Percentiles rank a stretch among this genome's conserved stretches.
Conservation (phyloP, 1,140 invertebrate species). For the Orussus abietinus region DNA sequence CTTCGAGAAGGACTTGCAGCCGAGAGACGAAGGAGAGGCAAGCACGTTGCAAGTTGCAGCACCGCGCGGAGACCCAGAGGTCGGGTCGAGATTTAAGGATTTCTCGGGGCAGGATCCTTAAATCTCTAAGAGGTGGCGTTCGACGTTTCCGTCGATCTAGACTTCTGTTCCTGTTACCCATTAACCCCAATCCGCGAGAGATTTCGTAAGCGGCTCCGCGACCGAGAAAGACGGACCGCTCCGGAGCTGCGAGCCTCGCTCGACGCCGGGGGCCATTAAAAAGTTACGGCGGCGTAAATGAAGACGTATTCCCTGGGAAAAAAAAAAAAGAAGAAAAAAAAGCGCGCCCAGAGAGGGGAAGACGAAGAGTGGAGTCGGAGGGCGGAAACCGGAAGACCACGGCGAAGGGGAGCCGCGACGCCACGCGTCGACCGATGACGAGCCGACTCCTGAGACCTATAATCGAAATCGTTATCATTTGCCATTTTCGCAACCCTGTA, state of each 20-base stretch:
- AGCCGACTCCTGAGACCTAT: too few relatives aligned
- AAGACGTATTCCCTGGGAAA: constrained; percentile 26
- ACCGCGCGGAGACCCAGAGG: too few relatives aligned
- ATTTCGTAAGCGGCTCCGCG: constrained; percentile 15
- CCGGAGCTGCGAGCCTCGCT: constrained; percentile 11
- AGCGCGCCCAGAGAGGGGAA: constrained; percentile 2
- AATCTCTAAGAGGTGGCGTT: too few relatives aligned
- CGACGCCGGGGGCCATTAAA: constrained; percentile 30
- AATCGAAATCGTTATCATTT: too few relatives aligned
- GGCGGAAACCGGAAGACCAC: neutral
- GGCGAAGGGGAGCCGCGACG: neutral
- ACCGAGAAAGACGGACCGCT: constrained; percentile 9
- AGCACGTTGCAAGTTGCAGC: too few relatives aligned
- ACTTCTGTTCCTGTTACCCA: constrained; percentile 12
- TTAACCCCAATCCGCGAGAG: constrained; percentile 11
- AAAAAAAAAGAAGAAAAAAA: neutral
- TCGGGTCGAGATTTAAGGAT: too few relatives aligned
- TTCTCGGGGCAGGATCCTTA: too few relatives aligned
- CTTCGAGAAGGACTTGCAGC: neutral
- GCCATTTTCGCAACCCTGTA: too few relatives aligned
- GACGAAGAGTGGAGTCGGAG: neutral
- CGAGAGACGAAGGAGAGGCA: too few relatives aligned
- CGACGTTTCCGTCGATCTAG: constrained; percentile 5
- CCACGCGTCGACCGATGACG: too few relatives aligned
- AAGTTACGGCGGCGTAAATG: constrained; percentile 31